A percentile compares a stretch with the other conserved stretches of the same genome.
Evolutionary conservation across 2,113 vertebrate species (phyloP).

Genomic region (Globicephala melas): DNA sequence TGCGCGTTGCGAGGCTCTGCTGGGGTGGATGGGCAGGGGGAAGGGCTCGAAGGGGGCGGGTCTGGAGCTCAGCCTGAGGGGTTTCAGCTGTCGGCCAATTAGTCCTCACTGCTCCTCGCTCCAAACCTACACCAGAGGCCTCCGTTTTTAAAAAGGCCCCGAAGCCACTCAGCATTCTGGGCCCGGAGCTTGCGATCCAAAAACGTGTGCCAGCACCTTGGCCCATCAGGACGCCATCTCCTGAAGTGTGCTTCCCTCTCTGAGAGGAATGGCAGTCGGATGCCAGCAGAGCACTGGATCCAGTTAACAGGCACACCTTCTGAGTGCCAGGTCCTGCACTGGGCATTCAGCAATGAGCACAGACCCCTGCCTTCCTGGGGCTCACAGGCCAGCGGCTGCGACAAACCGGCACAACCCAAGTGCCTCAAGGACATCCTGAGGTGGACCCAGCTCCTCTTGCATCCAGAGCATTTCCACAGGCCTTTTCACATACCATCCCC

Average conservation of each 20-base stretch:
- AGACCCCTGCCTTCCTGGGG: background rate
- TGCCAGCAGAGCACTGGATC: background rate
- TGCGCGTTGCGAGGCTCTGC: background rate
- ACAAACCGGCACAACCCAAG: background rate
- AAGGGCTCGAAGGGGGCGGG: background rate
- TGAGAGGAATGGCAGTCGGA: background rate
- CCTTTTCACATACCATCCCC: background rate
- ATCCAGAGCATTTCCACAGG: background rate
- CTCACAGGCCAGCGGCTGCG: background rate
- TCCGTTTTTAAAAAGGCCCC: background rate
- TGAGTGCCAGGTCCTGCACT: fast-evolving
- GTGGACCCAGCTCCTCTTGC: background rate
- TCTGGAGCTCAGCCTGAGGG: background rate
- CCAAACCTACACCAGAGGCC: background rate
- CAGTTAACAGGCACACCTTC: background rate
- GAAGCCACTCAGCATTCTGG: background rate
- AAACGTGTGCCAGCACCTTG: background rate
- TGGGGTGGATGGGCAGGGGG: background rate
- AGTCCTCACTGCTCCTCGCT: background rate
- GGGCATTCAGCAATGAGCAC: background rate
- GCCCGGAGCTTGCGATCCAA: background rate
- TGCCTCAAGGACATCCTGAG: background rate
- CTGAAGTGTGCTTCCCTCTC: background rate
- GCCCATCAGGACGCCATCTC: background rate
- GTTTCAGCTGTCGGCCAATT: slow-evolving; percentile 48